Evolutionary conservation across 2,797 vertebrate species (phyloP).

Genomic region (Sylvilagus floridanus): DNA sequence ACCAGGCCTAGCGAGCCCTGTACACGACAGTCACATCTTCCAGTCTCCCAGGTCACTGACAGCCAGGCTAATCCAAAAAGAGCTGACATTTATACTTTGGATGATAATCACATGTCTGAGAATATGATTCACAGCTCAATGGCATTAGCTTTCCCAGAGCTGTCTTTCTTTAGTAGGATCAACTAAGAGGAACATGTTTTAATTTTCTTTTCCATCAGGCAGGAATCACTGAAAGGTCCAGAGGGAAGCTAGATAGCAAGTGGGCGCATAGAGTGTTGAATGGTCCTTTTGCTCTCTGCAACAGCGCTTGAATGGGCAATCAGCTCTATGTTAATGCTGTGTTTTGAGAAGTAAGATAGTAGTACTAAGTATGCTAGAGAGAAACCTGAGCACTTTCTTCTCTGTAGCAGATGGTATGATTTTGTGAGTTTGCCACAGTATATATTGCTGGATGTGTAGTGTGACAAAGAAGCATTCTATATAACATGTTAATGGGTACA

Average conservation of each 20-base stretch:
- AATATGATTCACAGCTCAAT: slow-evolving; percentile 24
- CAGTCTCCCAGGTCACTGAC: neutral
- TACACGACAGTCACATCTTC: neutral
- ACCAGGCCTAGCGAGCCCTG: neutral
- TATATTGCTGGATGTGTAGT: neutral
- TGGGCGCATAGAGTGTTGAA: neutral
- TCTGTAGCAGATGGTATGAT: neutral
- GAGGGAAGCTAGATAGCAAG: neutral
- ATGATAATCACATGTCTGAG: slow-evolving; percentile 50
- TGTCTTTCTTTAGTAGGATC: slow-evolving; percentile 46
- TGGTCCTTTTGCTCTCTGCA: slow-evolving; percentile 14
- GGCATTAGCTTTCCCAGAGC: slow-evolving; percentile 5
- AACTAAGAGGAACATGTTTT: slow-evolving; percentile 51
- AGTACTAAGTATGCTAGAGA: neutral
- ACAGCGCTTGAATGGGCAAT: slow-evolving; percentile 8
- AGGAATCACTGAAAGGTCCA: slow-evolving; percentile 22
- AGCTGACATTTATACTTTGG: slow-evolving; percentile 39
- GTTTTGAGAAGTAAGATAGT: slow-evolving; percentile 41
- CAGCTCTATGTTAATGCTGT: slow-evolving; percentile 41
- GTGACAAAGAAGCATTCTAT: neutral
- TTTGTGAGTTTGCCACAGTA: neutral
- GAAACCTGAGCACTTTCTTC: neutral
- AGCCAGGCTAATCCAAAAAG: slow-evolving; percentile 14
- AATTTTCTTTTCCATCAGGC: slow-evolving; percentile 39
- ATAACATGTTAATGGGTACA: neutral